A percentile compares a stretch with the other conserved stretches of the same genome.
phyloP scores from a whole-genome alignment of 2,888 invertebrate species.

The Ditula angustiorana region DNA sequence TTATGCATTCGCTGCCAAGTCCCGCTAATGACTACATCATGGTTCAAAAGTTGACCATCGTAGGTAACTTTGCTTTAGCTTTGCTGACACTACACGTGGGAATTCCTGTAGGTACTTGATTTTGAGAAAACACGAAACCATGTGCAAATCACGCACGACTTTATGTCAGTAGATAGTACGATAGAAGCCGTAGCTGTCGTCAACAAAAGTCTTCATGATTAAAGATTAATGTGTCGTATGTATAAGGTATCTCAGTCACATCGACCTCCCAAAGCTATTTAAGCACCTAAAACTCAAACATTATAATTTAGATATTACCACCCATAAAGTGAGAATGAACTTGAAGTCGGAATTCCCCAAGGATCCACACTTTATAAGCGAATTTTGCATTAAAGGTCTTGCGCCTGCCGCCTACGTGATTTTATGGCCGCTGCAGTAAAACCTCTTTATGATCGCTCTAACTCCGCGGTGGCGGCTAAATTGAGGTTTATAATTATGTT shows the following conservation, averaged over 20 bases:
- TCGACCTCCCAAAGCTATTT: constrained; percentile 18
- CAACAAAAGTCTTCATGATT: too few species aligned
- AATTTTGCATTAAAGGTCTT: constrained; percentile 42
- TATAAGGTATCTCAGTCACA: neutral
- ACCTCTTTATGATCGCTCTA: constrained; percentile 35
- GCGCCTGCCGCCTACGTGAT: constrained; percentile 38
- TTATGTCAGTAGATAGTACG: too few species aligned
- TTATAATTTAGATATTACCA: constrained; percentile 49
- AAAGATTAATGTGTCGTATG: neutral
- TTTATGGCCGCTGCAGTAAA: constrained; percentile 42
- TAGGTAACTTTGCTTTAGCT: too few species aligned
- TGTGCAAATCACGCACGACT: too few species aligned
- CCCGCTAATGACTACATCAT: too few species aligned
- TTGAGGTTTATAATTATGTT: constrained; percentile 38
- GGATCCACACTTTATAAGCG: constrained; percentile 45
- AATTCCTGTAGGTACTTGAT: too few species aligned
- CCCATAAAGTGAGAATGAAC: constrained; percentile 50
- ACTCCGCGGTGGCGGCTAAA: constrained; percentile 23
- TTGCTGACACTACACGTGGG: too few species aligned
- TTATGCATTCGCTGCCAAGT: too few species aligned
- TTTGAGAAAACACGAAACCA: too few species aligned
- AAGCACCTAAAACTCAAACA: constrained; percentile 34
- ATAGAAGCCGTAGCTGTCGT: neutral
- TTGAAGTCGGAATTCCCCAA: constrained; percentile 48
- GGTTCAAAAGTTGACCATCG: too few species aligned